Conservation (phyloP, 2,113 vertebrate genomes). For the Gadus chalcogrammus region DNA sequence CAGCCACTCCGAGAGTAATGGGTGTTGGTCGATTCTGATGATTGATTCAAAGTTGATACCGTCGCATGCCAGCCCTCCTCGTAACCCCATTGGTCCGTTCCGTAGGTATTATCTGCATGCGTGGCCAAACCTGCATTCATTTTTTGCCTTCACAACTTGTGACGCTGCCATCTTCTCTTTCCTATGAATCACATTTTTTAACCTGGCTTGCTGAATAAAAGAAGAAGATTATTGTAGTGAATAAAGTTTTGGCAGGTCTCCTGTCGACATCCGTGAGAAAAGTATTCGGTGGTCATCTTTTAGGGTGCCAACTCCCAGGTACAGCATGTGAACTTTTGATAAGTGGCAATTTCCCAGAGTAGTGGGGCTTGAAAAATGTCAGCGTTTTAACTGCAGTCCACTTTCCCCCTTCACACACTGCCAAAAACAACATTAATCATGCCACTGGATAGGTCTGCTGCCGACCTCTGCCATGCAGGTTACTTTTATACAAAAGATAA, state of each 20-base stretch:
- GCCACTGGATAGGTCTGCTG: conserved; percentile 19
- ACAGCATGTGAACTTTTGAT: conserved; percentile 53
- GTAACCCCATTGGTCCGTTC: no score
- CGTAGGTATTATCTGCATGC: conserved; percentile 8
- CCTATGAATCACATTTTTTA: conserved; percentile 62
- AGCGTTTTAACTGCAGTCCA: conserved; percentile 49
- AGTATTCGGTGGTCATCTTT: conserved; percentile 42
- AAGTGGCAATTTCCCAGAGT: conserved; percentile 40
- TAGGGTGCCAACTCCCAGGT: conserved; percentile 20
- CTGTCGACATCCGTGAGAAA: conserved; percentile 46
- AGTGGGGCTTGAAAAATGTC: conserved; percentile 57
- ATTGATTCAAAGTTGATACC: no score
- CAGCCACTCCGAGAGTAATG: conserved; percentile 23
- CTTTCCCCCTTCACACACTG: conserved; percentile 41
- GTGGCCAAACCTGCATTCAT: conserved; percentile 13
- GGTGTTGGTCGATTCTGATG: no score
- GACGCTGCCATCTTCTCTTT: conserved; percentile 45
- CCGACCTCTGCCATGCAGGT: conserved; percentile 24
- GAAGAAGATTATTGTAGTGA: conserved; percentile 13
- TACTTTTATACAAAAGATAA: no score
- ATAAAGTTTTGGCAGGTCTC: conserved; percentile 23
- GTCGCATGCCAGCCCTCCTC: no score
- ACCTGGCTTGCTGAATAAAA: conserved; percentile 39
- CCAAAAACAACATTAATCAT: conserved; percentile 52
- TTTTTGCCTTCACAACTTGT: conserved; percentile 46